Conservation (phyloP, 1,140 invertebrate genomes). For the Polypedilum pembai region DNA sequence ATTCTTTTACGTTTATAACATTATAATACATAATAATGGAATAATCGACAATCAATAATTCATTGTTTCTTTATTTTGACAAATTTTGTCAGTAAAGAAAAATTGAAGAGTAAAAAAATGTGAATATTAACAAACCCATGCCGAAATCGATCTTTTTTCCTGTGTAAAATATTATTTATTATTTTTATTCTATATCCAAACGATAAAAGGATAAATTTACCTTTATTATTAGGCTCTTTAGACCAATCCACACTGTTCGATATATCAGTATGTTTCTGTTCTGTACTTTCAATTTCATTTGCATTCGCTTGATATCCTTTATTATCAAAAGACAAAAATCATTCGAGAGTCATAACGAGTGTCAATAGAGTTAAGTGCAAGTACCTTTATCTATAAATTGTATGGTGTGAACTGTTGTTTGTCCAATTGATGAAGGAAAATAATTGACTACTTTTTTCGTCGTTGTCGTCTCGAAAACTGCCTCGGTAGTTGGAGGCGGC, state of each 20-base stretch:
- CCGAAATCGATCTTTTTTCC: too few species aligned
- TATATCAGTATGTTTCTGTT: slow-evolving; percentile 52
- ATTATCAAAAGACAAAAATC: slow-evolving; percentile 45
- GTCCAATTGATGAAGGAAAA: slow-evolving; percentile 2
- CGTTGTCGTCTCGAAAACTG: background rate
- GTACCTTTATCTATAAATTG: slow-evolving; percentile 20
- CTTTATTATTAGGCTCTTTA: background rate
- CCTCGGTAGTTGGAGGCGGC: slow-evolving; percentile 18
- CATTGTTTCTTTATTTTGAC: too few species aligned
- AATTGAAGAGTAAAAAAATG: too few species aligned
- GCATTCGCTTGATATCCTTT: slow-evolving; percentile 58
- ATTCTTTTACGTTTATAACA: too few species aligned
- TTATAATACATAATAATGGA: too few species aligned
- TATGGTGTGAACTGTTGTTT: background rate
- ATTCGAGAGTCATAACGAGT: background rate
- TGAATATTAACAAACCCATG: too few species aligned
- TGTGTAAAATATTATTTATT: too few species aligned
- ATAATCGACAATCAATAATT: too few species aligned
- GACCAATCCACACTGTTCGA: slow-evolving; percentile 8
- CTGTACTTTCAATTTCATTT: slow-evolving; percentile 62
- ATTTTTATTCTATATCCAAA: too few species aligned
- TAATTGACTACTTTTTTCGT: slow-evolving; percentile 20
- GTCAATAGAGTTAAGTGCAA: background rate
- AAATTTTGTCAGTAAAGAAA: too few species aligned
- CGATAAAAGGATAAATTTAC: background rate